Evolutionary conservation across 2,113 vertebrate genomes (phyloP), one percentile per base, ranked within the genome.

Genomic region (Mugil cephalus): DNA sequence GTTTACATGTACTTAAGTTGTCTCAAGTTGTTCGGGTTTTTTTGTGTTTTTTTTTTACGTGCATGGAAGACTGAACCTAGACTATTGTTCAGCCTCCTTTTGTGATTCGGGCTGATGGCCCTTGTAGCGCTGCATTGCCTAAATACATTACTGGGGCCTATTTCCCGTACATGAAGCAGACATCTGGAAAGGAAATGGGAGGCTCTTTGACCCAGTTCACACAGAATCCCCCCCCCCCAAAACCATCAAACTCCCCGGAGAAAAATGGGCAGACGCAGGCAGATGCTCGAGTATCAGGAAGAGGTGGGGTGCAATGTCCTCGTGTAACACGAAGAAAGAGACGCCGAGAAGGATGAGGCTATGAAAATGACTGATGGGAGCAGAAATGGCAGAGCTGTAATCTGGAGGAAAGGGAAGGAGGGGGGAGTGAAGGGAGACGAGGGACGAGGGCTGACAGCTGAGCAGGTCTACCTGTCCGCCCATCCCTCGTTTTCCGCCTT

Each of bases 321-420:
- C 77, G 56, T 86, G 82, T 79, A 62, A 86, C 80, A 61, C 13
- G 17, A 58, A 73, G 68, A 50, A 50, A 43, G 70, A 55, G 70
- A 74, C 18, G 19, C 30, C 47, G 52, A 83, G 79, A 90, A 55
- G 80, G 80, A 77, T 80, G 61, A 61, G 68, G 83, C 82, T 65
- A 83, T 87, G 83, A 89, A 90, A 89, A 87, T 89, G 89, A 92
- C 46, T 83, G 90, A 92, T 89, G 86, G 79, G 42, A 71, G 47
- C 69, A 53, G 66, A 88, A 91, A 88, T 85, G 82, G 79, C 77
- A 76, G 62, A 59, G 71, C 59, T 70, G 67, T 88, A 86, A 86
- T 86, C 45, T 46, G 65, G 75, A 81, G 75, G 62, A 73, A 74
- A 45, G 62, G 10, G 54, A 51, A 21, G 56, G 12, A 36, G 43